A percentile compares a stretch with the other conserved stretches of the same genome.
Conservation (phyloP, 2,113 vertebrate species). For the Lathamus discolor region DNA sequence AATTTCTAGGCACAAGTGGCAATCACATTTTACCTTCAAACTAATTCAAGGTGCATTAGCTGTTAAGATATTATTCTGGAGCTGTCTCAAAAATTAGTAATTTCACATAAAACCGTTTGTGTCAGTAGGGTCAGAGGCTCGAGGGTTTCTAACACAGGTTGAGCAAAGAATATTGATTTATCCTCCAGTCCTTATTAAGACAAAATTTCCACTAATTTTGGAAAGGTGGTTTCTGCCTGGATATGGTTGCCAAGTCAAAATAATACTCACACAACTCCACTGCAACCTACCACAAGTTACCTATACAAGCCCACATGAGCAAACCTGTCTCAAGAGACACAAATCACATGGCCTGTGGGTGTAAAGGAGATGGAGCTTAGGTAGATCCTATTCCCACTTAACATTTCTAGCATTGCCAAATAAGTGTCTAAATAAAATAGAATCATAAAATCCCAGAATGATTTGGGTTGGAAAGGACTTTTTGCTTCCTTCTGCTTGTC, state of each 20-base stretch:
- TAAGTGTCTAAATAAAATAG: background rate
- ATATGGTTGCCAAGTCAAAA: background rate
- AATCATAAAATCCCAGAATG: background rate
- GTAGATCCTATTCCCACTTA: background rate
- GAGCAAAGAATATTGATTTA: background rate
- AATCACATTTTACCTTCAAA: conserved; percentile 31
- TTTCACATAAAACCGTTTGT: conserved; percentile 43
- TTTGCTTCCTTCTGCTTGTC: background rate
- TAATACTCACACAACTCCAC: background rate
- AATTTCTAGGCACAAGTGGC: conserved; percentile 9
- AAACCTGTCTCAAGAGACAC: background rate
- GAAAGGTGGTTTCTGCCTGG: background rate
- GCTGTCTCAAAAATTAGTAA: conserved; percentile 40
- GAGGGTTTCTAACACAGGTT: background rate
- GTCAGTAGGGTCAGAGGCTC: background rate
- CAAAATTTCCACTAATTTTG: background rate
- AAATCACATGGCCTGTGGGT: background rate
- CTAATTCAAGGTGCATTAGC: conserved; percentile 28
- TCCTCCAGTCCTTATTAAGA: background rate
- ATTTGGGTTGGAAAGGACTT: background rate
- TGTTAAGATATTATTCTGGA: conserved; percentile 5
- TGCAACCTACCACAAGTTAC: background rate
- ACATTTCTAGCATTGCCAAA: background rate
- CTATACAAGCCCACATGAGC: background rate
- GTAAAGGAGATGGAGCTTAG: background rate